Percentiles rank a stretch among this genome's conserved stretches.
phyloP scores from a whole-genome alignment of 2,888 invertebrate species.

The Bugulina stolonifera region DNA sequence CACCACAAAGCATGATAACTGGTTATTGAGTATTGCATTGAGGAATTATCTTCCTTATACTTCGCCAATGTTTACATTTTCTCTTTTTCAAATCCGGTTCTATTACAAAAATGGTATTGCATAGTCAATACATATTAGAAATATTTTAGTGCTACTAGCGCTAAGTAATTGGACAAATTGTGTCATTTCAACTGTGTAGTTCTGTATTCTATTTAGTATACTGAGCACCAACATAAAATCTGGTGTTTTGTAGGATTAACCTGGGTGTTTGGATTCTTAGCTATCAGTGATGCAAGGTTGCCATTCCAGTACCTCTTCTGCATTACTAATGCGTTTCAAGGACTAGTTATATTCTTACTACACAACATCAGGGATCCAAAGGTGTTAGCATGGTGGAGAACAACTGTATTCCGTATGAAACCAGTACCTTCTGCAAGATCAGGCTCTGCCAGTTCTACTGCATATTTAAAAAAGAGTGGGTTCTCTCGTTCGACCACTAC shows the following conservation, averaged over 20 bases:
- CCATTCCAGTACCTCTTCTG: constrained; percentile 49
- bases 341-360: constrained; percentile 40
- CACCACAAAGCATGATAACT: no score
- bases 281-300: constrained; percentile 39
- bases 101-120: no score
- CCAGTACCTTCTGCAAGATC: neutral
- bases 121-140: no score
- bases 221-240: no score
- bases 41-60: no score
- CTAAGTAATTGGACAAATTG: no score
- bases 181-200: no score
- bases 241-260: constrained; percentile 41
- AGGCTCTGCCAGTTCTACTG: neutral
- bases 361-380: constrained; percentile 38
- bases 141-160: no score
- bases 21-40: no score
- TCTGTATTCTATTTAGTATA: no score
- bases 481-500: neutral
- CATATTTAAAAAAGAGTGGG: constrained; percentile 14
- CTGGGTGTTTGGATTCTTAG: constrained; percentile 50
- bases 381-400: constrained; percentile 35
- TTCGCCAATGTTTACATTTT: no score
- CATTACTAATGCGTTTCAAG: constrained; percentile 42
- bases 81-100: no score
- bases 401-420: neutral